Base-by-base conservation (phyloP, 2,797 vertebrate species). In the Tauraco hartlaubi region DNA sequence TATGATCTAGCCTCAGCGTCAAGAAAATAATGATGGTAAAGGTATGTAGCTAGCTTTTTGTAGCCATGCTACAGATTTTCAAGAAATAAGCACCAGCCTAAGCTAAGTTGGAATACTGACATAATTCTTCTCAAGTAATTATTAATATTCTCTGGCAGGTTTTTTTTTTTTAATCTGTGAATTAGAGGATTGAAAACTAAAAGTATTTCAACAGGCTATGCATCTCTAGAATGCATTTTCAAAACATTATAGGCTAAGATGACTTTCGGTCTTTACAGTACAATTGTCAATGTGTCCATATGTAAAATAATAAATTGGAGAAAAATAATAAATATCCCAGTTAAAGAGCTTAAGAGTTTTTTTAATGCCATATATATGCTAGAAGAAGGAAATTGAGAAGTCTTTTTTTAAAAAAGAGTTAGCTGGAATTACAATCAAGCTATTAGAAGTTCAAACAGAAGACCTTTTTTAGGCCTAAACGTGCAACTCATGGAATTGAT, bases 21-120 rank as follows among this genome's bases (percentile, higher is more conserved):
- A 90, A 92, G 95, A 76, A 95, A 96, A 79, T 96, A 91, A 71
- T 96, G 74, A 90, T 91, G 87, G 91, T 75, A 51, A 92, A 97
- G 92, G 95, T 96, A 95, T 92, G 94, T 96, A 95, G 92, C 67
- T 94, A 96, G 89, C 75, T 90, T 90, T 78, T 20, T 76, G 82
- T 92, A 95, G 94, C 89, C 83, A 67, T 0, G 14, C 87, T 91
- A 90, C 91, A 84, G 4, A 49, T 91, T 35, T 68, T 41, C 15
- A 12, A 37, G 71, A 51, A 75, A 48, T 55, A 58, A 75, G 75
- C 89, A 86, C 79, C 39, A 51, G 21, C 51, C 43, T 66, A 55
- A 95, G 62, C 4, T 51, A 69, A 48, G n/a, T 29, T 78, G 49
- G 79, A 91, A 69, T 85, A 89, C 46, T 89, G 94, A 69, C 59